Percentiles rank a stretch among this genome's conserved stretches.
phyloP scores from a whole-genome alignment of 2,888 invertebrate species.

The Dicranocentrus wangi region DNA sequence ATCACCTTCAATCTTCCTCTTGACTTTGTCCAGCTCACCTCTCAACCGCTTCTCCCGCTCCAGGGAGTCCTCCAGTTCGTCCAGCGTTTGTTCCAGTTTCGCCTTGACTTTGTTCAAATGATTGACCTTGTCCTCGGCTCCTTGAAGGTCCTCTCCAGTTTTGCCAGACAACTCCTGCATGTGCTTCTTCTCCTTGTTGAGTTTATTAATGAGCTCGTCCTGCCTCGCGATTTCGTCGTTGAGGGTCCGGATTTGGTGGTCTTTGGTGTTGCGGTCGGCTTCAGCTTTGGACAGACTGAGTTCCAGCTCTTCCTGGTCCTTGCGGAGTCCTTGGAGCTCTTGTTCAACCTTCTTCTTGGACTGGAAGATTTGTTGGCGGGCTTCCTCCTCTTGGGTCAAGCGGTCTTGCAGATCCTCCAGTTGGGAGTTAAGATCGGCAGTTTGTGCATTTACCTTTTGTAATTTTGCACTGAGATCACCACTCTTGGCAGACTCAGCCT shows the following conservation, averaged over 20 bases:
- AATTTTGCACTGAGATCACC: slow-evolving; percentile 94
- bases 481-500: slow-evolving; percentile 93
- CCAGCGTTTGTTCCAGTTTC: slow-evolving; percentile 98
- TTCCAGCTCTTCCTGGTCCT: slow-evolving; percentile 97
- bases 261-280: slow-evolving; percentile 98
- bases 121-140: slow-evolving; percentile 99
- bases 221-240: slow-evolving; percentile 99
- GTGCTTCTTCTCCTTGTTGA: slow-evolving; percentile 99
- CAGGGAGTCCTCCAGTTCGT: slow-evolving; percentile 98
- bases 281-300: slow-evolving; percentile 93
- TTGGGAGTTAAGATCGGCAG: slow-evolving; percentile 95
- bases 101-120: slow-evolving; percentile 99
- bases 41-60: slow-evolving; percentile 99
- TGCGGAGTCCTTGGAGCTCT: slow-evolving; percentile 94
- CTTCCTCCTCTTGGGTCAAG: slow-evolving; percentile 97
- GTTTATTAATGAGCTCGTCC: slow-evolving; percentile 98
- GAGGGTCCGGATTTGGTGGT: slow-evolving; percentile 97
- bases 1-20: slow-evolving; percentile 99
- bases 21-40: slow-evolving; percentile 97
- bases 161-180: slow-evolving; percentile 95
- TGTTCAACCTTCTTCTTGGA: slow-evolving; percentile 97
- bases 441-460: slow-evolving; percentile 94
- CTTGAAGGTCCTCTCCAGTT: slow-evolving; percentile 87
- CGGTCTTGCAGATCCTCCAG: slow-evolving; percentile 95
- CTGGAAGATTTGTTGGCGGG: slow-evolving; percentile 90